Base-by-base conservation (phyloP, 2,797 vertebrate genomes). In the Strix occidentalis region DNA sequence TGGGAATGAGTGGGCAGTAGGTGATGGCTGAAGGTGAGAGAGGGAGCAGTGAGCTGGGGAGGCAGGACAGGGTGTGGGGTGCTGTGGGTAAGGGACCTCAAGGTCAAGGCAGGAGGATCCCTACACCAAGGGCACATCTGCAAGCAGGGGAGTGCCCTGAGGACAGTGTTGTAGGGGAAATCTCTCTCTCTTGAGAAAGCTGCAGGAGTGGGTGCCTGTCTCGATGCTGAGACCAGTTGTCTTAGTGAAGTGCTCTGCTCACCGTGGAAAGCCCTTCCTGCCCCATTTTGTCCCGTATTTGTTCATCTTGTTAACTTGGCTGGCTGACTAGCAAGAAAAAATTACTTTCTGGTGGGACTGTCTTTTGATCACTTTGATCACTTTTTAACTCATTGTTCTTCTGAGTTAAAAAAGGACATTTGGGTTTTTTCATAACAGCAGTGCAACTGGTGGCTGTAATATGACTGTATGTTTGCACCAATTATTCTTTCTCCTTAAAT, bases 41-140 rank as follows among this genome's bases (percentile, higher is more conserved):
- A 3, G 10, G 16, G 28, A 16, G 46, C 1, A 13, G 35, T 6
- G 31, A 9, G 26, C 3, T 77, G 57, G 3, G 7, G 3, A 14
- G 33, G 25, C 1, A 8, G n/a, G 20, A 5, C 3, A 13, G 25
- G 20, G 18, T 0, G 1, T 10, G 23, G 21, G 12, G 11, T 33
- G 66, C 5, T 72, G 29, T 18, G 41, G 19, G 1, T 29, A 3
- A 37, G 37, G 39, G 35, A 3, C 10, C 16, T 53, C 7, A 0
- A 5, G 16, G 19, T 11, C 16, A 3, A 15, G 29, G 37, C 1
- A 6, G 51, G 39, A 45, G 39, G 19, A 6, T 13, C 1, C 24
- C 1, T 8, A 2, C 1, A 1, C 20, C 0, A 0, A 7, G 37
- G 17, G 12, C 15, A 5, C 0, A 4, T 33, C 35, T 12, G 16